Base-by-base conservation (phyloP, 1,140 invertebrate species). In the Cataglyphis hispanica region DNA sequence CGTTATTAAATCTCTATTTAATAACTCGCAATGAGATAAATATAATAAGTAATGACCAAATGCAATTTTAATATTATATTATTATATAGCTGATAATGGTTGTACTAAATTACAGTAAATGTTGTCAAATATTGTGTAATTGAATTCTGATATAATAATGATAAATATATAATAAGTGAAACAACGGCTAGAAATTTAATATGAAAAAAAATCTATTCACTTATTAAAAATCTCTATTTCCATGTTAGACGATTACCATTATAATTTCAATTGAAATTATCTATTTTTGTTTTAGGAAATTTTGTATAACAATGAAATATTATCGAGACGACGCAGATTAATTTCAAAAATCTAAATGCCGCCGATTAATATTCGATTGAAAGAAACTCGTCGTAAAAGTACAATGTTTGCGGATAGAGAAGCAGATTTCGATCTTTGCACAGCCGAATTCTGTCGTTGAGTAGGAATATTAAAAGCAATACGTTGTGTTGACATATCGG, bases 391-490 rank as follows among this genome's bases (percentile, higher is more conserved):
- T 40, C 64, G 27, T 46, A 34, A 69, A 69, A 67, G 61, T 60
- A 69, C 22, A 50, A 84, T 13, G 37, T 43, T 61, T 50, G 16
- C 78, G 43, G 8, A 11, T 27, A 50, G 19, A 10, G 13, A 7
- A 7, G 72, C 46, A 53, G n/a, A 22, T 46, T 77, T 46, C 37
- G 25, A 69, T 50, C 25, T 56, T 70, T 22, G 40, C 66, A 61
- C 61, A 67, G 63, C 22, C 53, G 60, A 83, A 84, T 84, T 69
- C 67, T 56, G 80, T 78, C 40, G 34, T 37, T 22, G 50, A 37
- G 77, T 75, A 75, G 63, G 56, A 80, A 89, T 89, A 89, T 89
- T 89, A 86, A 89, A 89, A 90, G 78, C 77, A 37, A 58, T 84
- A 70, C 75, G 63, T 86, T 67, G 58, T 60, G 81, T 80, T 90